These are phyloP conservation scores for Microhierax caerulescens DNA, from an alignment of 2,797 vertebrate species.

Conservation along the genomic window DNA sequence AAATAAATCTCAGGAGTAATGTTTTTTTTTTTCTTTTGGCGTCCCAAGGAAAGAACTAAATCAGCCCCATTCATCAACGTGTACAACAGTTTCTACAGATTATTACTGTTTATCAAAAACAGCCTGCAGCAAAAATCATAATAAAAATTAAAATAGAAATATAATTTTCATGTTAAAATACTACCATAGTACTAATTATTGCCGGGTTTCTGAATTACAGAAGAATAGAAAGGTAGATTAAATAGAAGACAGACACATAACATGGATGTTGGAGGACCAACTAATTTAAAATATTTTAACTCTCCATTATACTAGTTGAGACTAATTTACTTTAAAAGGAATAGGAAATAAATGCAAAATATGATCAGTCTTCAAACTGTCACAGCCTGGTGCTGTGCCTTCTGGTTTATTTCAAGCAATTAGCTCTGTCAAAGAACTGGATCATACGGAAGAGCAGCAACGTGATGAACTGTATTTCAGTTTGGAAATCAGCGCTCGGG, in stretches of 20 bases:
- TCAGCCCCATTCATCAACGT: not conserved
- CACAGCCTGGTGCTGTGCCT: not conserved
- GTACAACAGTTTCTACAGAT: not conserved
- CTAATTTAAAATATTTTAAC: not conserved
- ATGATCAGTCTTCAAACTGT: not conserved
- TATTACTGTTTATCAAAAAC: not conserved
- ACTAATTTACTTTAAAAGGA: not conserved
- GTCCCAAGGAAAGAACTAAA: not conserved
- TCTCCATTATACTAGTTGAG: not conserved
- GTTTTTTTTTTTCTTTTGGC: not conserved
- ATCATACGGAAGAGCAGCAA: not conserved
- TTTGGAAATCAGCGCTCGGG: conserved; percentile 9
- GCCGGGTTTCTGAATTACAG: not conserved
- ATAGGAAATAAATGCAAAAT: not conserved
- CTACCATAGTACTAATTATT: not conserved
- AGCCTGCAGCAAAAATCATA: not conserved
- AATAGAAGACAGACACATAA: not conserved
- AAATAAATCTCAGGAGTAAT: not conserved
- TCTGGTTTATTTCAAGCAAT: not conserved
- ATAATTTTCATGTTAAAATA: not conserved
- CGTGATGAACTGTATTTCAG: not conserved
- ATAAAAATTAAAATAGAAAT: not conserved
- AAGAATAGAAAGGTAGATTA: not conserved
- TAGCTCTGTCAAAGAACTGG: not conserved
- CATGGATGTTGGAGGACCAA: not conserved